A percentile compares a stretch with the other conserved stretches of the same genome.
These are phyloP conservation scores for Chrysemys picta DNA, from an alignment of 2,113 vertebrate genomes.

Conservation along the genomic window DNA sequence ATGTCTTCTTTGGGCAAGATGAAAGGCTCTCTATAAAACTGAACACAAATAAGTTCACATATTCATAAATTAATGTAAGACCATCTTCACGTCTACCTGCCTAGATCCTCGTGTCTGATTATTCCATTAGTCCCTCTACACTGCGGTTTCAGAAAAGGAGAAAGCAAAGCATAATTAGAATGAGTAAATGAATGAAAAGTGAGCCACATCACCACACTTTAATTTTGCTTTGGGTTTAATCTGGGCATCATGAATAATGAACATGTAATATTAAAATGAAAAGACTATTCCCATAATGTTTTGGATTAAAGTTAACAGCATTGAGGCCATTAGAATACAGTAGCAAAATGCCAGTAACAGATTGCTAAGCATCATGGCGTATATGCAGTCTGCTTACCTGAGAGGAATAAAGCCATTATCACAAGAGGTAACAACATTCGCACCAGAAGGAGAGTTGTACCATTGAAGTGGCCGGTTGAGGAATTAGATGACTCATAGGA, in stretches of 20 bases:
- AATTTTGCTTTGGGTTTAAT: not conserved
- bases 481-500: accelerated
- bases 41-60: slow-evolving; percentile 18
- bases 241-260: not conserved
- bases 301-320: not conserved
- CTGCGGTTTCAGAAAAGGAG: not conserved
- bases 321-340: not conserved
- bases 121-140: not conserved
- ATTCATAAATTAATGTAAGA: slow-evolving; percentile 16
- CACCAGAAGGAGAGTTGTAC: not conserved
- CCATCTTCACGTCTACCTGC: slow-evolving; percentile 27
- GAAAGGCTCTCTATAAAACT: slow-evolving; percentile 45
- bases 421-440: not conserved
- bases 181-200: slow-evolving; percentile 12
- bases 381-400: not conserved
- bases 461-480: not conserved
- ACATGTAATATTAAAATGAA: not conserved
- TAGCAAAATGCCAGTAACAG: not conserved
- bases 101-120: slow-evolving; percentile 9
- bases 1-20: slow-evolving; percentile 9
- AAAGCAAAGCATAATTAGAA: slow-evolving; percentile 32
- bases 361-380: accelerated
- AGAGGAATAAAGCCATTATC: not conserved
- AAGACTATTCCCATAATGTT: not conserved
- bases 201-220: not conserved